These are phyloP conservation scores for Oedothorax gibbosus DNA, from an alignment of 1,140 invertebrate species.

Conservation along the genomic window DNA sequence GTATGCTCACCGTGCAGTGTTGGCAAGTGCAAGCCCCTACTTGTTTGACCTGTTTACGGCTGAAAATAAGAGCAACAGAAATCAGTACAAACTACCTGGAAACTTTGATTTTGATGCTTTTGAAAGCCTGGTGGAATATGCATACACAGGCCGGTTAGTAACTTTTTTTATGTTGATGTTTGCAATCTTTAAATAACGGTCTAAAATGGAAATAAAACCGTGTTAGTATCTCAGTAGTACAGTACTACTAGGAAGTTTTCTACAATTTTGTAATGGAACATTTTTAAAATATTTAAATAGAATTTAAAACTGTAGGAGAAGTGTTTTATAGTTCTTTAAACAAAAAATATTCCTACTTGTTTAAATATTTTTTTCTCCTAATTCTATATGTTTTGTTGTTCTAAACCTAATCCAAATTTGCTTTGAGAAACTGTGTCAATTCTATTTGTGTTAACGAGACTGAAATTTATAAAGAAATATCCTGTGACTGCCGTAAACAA, in stretches of 20 bases:
- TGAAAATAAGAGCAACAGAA: constrained; percentile 69
- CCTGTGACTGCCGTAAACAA: too few species aligned
- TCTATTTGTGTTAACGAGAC: neutral
- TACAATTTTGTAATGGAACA: neutral
- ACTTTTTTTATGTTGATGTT: too few species aligned
- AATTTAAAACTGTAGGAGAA: neutral
- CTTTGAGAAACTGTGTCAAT: neutral
- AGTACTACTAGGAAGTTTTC: too few species aligned
- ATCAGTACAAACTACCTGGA: constrained; percentile 76
- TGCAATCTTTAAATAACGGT: too few species aligned
- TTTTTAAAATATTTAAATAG: neutral
- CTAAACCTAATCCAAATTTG: too few species aligned
- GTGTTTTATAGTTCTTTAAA: too few species aligned
- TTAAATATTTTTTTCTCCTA: too few species aligned
- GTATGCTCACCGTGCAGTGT: constrained; percentile 80
- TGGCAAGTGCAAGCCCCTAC: constrained; percentile 81
- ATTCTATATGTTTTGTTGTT: too few species aligned
- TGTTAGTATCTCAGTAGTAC: too few species aligned
- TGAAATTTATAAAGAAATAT: too few species aligned
- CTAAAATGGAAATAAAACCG: too few species aligned
- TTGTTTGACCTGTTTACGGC: constrained; percentile 81
- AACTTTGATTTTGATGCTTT: constrained; percentile 77
- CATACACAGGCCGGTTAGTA: constrained; percentile 78
- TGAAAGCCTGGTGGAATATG: constrained; percentile 81
- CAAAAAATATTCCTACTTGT: too few species aligned